Conservation (phyloP, 2,113 vertebrate species). For the Pomatostomus ruficeps region DNA sequence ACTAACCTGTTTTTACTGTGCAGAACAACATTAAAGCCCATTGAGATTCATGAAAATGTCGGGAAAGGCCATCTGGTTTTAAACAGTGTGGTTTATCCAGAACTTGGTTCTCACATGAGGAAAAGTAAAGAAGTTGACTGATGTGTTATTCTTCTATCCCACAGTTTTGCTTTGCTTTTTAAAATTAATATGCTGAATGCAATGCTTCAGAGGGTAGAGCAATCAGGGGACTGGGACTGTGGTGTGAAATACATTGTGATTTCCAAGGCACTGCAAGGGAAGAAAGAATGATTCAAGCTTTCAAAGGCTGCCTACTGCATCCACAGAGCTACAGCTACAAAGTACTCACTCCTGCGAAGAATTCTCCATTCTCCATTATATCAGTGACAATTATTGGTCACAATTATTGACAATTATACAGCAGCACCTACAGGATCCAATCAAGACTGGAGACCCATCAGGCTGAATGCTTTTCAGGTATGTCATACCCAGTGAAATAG, state of each 20-base stretch:
- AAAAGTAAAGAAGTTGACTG: not conserved
- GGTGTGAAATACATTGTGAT: not conserved
- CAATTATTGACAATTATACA: no score
- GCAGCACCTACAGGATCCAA: not conserved
- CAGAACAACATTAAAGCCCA: not conserved
- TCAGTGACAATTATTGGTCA: not conserved
- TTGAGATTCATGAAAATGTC: fast-evolving
- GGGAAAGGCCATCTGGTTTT: not conserved
- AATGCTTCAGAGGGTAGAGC: not conserved
- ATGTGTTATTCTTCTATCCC: not conserved
- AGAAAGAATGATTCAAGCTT: not conserved
- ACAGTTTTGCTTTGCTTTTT: not conserved
- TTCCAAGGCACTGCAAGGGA: not conserved
- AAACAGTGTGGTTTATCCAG: not conserved
- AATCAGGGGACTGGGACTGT: not conserved
- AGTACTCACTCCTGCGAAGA: not conserved
- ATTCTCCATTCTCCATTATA: not conserved
- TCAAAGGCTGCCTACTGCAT: not conserved
- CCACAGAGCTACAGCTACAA: not conserved
- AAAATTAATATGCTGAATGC: not conserved
- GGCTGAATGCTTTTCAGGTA: not conserved
- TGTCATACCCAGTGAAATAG: not conserved
- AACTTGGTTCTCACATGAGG: not conserved
- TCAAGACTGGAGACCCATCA: fast-evolving
- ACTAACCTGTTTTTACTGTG: not conserved